Conservation (phyloP, 2,888 invertebrate genomes). For the Phytoseiulus persimilis region DNA sequence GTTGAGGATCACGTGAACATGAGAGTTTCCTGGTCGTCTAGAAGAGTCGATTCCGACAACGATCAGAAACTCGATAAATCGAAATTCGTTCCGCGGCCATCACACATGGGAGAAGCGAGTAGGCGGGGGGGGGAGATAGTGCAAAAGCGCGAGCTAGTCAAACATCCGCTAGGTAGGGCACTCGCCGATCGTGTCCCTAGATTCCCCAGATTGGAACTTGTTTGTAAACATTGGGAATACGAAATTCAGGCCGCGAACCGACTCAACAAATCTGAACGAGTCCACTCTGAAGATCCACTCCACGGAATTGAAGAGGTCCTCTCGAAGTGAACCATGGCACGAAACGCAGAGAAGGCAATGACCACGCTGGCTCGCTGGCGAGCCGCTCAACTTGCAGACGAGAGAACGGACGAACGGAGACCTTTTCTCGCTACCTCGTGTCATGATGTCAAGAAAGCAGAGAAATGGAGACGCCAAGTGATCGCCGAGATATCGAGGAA, state of each 20-base stretch:
- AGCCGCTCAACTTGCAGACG: conserved; percentile 83
- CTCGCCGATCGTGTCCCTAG: too few species aligned
- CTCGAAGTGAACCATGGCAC: conserved; percentile 57
- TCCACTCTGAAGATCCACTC: too few species aligned
- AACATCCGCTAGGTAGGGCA: too few species aligned
- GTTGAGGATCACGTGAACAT: too few species aligned
- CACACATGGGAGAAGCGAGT: too few species aligned
- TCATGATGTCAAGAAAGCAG: conserved; percentile 77
- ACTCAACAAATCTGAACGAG: too few species aligned
- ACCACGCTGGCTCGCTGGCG: conserved; percentile 97
- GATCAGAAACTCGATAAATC: too few species aligned
- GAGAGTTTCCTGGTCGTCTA: too few species aligned
- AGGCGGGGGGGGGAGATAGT: too few species aligned
- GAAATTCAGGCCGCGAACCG: background rate
- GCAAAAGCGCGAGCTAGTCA: too few species aligned
- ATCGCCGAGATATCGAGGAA: conserved; percentile 95
- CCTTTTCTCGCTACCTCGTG: conserved; percentile 94
- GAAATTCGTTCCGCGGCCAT: too few species aligned
- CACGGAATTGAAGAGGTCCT: background rate
- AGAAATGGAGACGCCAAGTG: conserved; percentile 93
- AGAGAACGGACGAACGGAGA: conserved; percentile 62
- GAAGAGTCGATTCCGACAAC: too few species aligned
- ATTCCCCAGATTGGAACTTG: background rate
- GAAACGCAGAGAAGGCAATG: conserved; percentile 96
- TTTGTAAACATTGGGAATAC: background rate